A percentile compares a stretch with the other conserved stretches of the same genome.
Conservation (phyloP, 2,113 vertebrate genomes). For the Osmerus mordax region DNA sequence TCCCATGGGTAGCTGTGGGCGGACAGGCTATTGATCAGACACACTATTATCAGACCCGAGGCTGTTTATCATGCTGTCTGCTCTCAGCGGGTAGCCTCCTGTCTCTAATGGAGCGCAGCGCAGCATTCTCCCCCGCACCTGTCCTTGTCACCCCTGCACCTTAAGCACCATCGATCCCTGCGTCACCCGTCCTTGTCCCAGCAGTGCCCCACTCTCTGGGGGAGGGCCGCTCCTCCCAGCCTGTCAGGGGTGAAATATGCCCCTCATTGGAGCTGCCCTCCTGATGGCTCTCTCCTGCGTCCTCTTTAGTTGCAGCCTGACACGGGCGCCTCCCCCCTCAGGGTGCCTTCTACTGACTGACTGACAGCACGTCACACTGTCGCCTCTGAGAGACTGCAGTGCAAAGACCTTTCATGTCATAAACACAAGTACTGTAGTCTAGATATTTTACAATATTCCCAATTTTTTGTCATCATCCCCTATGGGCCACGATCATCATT, state of each 20-base stretch:
- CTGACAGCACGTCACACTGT: conserved; percentile 35
- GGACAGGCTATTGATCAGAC: conserved; percentile 76
- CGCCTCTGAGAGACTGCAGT: conserved; percentile 13
- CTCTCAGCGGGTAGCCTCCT: conserved; percentile 57
- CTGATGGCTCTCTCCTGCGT: conserved; percentile 45
- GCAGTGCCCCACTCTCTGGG: conserved; percentile 36
- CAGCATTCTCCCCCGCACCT: conserved; percentile 58
- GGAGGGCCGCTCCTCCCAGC: conserved; percentile 40
- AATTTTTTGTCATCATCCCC: too few relatives aligned
- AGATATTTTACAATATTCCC: too few relatives aligned
- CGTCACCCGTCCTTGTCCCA: conserved; percentile 55
- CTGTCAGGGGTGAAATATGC: conserved; percentile 49
- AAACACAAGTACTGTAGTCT: too few relatives aligned
- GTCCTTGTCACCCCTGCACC: conserved; percentile 59
- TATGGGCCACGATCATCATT: neutral
- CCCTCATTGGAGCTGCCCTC: conserved; percentile 39
- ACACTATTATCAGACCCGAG: conserved; percentile 72
- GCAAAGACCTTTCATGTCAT: too few relatives aligned
- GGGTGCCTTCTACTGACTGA: conserved; percentile 36
- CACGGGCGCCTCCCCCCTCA: conserved; percentile 15
- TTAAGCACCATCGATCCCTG: conserved; percentile 60
- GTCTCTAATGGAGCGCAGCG: conserved; percentile 67
- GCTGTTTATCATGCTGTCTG: conserved; percentile 75
- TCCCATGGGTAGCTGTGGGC: conserved; percentile 55
- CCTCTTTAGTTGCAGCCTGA: conserved; percentile 27